Conservation (phyloP, 2,113 vertebrate species). For the Tachuris rubrigastra region DNA sequence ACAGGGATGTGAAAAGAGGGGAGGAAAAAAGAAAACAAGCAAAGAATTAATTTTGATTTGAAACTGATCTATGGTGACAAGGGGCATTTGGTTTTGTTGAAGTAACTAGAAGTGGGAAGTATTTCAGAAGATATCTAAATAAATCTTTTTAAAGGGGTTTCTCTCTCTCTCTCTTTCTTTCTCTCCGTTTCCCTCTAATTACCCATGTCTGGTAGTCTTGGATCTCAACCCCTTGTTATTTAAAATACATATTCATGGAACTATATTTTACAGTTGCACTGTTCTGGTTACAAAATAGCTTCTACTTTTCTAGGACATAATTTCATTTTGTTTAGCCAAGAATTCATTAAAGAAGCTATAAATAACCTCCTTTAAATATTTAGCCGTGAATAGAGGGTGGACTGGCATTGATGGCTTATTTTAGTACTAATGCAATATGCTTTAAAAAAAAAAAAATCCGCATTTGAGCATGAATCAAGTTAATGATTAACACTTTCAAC, state of each 20-base stretch:
- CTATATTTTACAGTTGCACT: slow-evolving; percentile 75
- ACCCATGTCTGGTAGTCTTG: slow-evolving; percentile 63
- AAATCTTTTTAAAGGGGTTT: slow-evolving; percentile 58
- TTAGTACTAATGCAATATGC: slow-evolving; percentile 73
- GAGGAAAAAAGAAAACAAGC: slow-evolving; percentile 10
- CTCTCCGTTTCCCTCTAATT: slow-evolving; percentile 57
- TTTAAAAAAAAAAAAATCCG: slow-evolving; percentile 58
- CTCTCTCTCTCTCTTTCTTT: background rate
- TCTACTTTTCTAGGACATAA: slow-evolving; percentile 80
- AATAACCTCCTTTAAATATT: slow-evolving; percentile 80
- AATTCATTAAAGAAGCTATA: slow-evolving; percentile 81
- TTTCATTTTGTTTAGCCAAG: slow-evolving; percentile 81
- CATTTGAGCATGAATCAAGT: slow-evolving; percentile 72
- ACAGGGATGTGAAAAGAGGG: background rate
- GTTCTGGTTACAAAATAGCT: slow-evolving; percentile 79
- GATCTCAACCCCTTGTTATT: slow-evolving; percentile 68
- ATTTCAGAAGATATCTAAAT: slow-evolving; percentile 65
- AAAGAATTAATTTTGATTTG: slow-evolving; percentile 55
- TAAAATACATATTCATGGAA: slow-evolving; percentile 78
- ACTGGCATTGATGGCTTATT: slow-evolving; percentile 79
- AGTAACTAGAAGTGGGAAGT: slow-evolving; percentile 51
- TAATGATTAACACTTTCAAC: slow-evolving; percentile 70
- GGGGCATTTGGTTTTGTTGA: slow-evolving; percentile 56
- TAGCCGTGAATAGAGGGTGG: slow-evolving; percentile 79
- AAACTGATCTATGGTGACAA: slow-evolving; percentile 57